Conservation (phyloP, 2,888 invertebrate species). For the Hydraecia micacea region DNA sequence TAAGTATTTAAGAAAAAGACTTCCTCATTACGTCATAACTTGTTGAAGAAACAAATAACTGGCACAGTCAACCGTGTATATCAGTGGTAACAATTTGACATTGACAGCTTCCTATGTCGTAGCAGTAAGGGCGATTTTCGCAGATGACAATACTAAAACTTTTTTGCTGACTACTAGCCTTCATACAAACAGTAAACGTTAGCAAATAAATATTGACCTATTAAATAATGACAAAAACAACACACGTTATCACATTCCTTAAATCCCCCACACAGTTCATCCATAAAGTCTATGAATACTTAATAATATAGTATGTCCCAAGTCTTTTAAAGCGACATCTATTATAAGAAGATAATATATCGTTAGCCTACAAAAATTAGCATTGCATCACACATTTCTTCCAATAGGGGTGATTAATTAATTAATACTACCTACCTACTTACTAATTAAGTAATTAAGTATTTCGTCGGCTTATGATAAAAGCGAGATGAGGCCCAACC, state of each 20-base stretch:
- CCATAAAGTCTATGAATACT: background rate
- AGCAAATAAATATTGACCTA: background rate
- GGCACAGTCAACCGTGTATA: background rate
- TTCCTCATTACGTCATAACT: background rate
- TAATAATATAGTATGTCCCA: background rate
- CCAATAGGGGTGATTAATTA: too few relatives aligned
- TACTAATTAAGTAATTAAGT: background rate
- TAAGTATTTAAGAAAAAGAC: background rate
- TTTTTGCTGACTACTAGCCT: background rate
- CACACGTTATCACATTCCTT: background rate
- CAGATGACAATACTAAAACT: background rate
- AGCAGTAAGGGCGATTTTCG: background rate
- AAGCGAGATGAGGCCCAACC: background rate
- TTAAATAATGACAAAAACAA: background rate
- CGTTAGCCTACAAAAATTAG: background rate
- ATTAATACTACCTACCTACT: too few relatives aligned
- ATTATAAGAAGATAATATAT: background rate
- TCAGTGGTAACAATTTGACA: background rate
- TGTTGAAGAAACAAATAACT: background rate
- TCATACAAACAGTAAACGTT: background rate
- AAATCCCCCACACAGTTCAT: background rate
- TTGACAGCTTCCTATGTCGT: background rate
- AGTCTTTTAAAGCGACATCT: background rate
- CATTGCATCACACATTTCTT: background rate
- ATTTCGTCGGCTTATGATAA: background rate